phyloP scores from a whole-genome alignment of 2,888 invertebrate species.

The Clivina fossor region DNA sequence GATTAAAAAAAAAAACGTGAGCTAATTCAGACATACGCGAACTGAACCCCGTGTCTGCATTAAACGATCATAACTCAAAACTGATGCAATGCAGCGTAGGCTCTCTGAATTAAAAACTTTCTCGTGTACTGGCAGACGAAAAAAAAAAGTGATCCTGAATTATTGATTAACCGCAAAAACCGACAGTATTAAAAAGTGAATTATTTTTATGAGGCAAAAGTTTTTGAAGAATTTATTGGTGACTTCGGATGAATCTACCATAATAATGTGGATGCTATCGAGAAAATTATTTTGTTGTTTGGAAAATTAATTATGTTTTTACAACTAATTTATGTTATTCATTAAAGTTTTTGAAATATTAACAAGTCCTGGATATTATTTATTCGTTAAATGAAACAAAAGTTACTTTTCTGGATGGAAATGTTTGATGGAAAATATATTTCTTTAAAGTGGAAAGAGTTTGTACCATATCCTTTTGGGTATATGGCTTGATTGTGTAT shows the following conservation, averaged over 20 bases:
- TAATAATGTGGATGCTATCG: too few species aligned
- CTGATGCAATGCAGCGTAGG: slow-evolving; percentile 21
- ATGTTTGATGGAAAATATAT: too few species aligned
- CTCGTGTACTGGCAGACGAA: slow-evolving; percentile 28
- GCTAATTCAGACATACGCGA: slow-evolving; percentile 27
- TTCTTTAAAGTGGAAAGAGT: too few species aligned
- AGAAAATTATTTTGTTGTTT: too few species aligned
- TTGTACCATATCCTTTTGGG: too few species aligned
- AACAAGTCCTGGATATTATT: too few species aligned
- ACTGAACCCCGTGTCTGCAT: slow-evolving; percentile 17
- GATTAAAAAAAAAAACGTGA: slow-evolving; percentile 24
- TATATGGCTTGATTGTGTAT: too few species aligned
- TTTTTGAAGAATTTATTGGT: slow-evolving; percentile 24
- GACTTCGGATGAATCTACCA: slow-evolving; percentile 15
- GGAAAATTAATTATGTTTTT: too few species aligned
- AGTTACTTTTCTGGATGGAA: too few species aligned
- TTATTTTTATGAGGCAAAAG: slow-evolving; percentile 26
- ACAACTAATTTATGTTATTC: too few species aligned
- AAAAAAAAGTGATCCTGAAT: slow-evolving; percentile 31
- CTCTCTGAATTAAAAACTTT: slow-evolving; percentile 31
- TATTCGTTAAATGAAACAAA: too few species aligned
- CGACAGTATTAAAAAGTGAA: slow-evolving; percentile 27
- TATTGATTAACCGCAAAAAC: slow-evolving; percentile 29
- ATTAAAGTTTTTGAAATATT: too few species aligned
- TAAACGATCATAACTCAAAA: slow-evolving; percentile 29